phyloP scores from a whole-genome alignment of 2,888 invertebrate genomes.

The Lobophora halterata region DNA sequence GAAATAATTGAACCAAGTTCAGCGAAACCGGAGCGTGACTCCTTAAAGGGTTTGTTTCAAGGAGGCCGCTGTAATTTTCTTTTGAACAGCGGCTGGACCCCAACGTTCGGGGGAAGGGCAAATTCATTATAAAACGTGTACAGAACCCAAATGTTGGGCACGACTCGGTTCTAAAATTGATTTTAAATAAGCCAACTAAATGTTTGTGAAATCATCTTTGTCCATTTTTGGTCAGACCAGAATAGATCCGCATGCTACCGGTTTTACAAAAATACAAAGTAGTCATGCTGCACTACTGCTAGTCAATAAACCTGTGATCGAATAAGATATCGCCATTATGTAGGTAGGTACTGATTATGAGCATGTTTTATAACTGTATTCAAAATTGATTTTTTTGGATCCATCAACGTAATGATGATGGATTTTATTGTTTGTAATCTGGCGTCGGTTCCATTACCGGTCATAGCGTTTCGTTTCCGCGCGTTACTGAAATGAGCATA shows the following conservation, averaged over 20 bases:
- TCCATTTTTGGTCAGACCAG: slow-evolving; percentile 1
- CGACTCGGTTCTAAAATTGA: slow-evolving; percentile 54
- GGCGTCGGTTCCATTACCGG: slow-evolving; percentile 58
- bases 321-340: slow-evolving; percentile 43
- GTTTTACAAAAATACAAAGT: slow-evolving; percentile 13
- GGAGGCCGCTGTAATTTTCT: slow-evolving; percentile 72
- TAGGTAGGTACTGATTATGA: slow-evolving; percentile 36
- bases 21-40: slow-evolving; percentile 72
- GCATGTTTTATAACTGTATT: slow-evolving; percentile 60
- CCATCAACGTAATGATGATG: slow-evolving; percentile 63
- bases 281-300: neutral
- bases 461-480: slow-evolving; percentile 59
- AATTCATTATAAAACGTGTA: slow-evolving; percentile 74
- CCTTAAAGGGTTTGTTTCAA: slow-evolving; percentile 71
- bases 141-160: slow-evolving; percentile 65
- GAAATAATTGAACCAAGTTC: slow-evolving; percentile 73
- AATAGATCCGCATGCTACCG: slow-evolving; percentile 2
- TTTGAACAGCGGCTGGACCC: slow-evolving; percentile 67
- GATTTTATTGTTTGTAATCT: slow-evolving; percentile 69
- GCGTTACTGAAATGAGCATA: slow-evolving; percentile 61
- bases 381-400: slow-evolving; percentile 69
- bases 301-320: slow-evolving; percentile 22
- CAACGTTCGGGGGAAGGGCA: slow-evolving; percentile 63
- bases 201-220: slow-evolving; percentile 29
- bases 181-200: slow-evolving; percentile 47